Evolutionary conservation across 1,140 invertebrate species (phyloP).

Genomic region (Drosophila burlai): DNA sequence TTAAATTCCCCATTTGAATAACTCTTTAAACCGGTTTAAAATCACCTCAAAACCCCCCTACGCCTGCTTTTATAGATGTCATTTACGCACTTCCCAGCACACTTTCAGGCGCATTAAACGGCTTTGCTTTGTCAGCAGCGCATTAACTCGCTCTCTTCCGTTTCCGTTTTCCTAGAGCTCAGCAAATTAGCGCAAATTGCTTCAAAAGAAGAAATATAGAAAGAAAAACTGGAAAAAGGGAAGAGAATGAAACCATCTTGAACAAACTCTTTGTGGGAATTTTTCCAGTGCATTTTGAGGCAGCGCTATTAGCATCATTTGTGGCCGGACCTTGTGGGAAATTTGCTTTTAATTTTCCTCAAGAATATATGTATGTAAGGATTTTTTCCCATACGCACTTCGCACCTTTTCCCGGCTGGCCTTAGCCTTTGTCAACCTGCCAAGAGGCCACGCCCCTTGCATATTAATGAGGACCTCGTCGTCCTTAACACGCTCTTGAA

Average conservation of each 20-base stretch:
- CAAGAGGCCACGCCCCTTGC: conserved; percentile 41
- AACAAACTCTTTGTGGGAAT: conserved; percentile 20
- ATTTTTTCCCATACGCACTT: conserved; percentile 29
- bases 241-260: conserved; percentile 1
- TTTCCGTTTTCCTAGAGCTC: conserved; percentile 2
- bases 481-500: conserved; percentile 80
- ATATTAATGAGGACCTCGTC: conserved; percentile 73
- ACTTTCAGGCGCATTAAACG: conserved; percentile 17
- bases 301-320: conserved; percentile 41
- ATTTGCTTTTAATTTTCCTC: conserved; percentile 42
- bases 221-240: neutral
- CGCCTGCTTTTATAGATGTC: conserved; percentile 2
- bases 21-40: conserved; percentile 6
- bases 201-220: neutral
- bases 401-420: neutral
- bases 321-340: conserved; percentile 20
- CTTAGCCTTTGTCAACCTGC: conserved; percentile 34
- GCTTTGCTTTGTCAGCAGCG: conserved; percentile 32
- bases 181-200: conserved; percentile 37
- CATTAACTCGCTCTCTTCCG: conserved; percentile 30
- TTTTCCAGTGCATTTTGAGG: conserved; percentile 18
- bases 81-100: conserved; percentile 11
- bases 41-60: neutral
- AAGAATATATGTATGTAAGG: neutral
- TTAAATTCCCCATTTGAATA: neutral